Evolutionary conservation across 2,888 invertebrate species (phyloP).

Genomic region (Alitta virens): DNA sequence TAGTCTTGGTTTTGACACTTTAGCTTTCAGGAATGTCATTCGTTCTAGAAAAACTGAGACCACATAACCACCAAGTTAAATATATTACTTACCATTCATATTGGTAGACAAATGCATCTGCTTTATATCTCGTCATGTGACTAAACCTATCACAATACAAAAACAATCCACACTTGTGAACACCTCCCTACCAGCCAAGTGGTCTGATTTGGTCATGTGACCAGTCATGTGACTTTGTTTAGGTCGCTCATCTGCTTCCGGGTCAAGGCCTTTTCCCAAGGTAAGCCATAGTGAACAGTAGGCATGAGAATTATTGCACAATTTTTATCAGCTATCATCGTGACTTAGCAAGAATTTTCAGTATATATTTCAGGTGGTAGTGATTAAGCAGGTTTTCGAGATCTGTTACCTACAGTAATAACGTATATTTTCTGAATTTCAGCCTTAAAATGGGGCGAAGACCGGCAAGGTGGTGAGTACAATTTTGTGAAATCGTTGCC

Average conservation of each 20-base stretch:
- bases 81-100: too few species aligned
- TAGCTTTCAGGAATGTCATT: too few species aligned
- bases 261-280: constrained; percentile 12
- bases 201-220: too few species aligned
- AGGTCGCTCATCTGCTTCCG: constrained; percentile 10
- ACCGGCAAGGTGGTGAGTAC: constrained; percentile 93
- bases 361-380: not conserved
- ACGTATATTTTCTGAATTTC: constrained; percentile 19
- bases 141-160: too few species aligned
- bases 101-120: too few species aligned
- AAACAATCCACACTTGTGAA: too few species aligned
- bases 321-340: constrained; percentile 12
- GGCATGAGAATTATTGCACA: constrained; percentile 1
- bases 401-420: not conserved
- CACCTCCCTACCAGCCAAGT: too few species aligned
- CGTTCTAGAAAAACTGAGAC: too few species aligned
- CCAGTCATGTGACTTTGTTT: too few species aligned
- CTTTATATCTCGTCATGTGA: too few species aligned
- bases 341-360: constrained; percentile 5
- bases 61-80: too few species aligned
- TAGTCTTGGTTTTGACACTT: too few species aligned
- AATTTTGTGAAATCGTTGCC: not conserved
- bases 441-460: constrained; percentile 86
- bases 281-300: constrained; percentile 8
- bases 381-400: not conserved